These are phyloP conservation scores for Sacculina carcini DNA, from an alignment of 2,888 invertebrate genomes.

Conservation along the genomic window DNA sequence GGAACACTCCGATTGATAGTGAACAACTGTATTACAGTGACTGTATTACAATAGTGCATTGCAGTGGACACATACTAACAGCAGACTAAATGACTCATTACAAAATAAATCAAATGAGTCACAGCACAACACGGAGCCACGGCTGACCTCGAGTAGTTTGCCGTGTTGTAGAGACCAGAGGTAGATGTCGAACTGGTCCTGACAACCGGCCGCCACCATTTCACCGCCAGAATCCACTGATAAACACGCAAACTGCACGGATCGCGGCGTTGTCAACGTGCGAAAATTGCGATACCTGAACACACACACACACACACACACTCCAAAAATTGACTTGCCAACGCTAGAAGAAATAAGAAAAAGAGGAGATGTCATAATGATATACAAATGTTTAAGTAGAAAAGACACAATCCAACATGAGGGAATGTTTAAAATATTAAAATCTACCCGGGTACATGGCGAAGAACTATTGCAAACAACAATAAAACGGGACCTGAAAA, in stretches of 20 bases:
- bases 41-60: not conserved
- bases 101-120: not conserved
- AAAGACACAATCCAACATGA: no score
- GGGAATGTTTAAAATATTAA: no score
- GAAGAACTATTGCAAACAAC: no score
- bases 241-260: constrained; percentile 73
- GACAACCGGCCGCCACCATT: constrained; percentile 77
- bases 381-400: no score
- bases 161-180: constrained; percentile 90
- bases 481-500: no score
- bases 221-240: constrained; percentile 72
- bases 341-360: no score
- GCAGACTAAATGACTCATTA: not conserved
- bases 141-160: constrained; percentile 49
- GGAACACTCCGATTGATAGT: no score
- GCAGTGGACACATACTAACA: not conserved
- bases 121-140: not conserved
- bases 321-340: not conserved
- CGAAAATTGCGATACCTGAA: constrained; percentile 86
- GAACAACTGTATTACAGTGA: not conserved
- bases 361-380: no score
- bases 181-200: constrained; percentile 80
- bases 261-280: constrained; percentile 70
- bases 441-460: no score
- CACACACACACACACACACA: constrained; percentile 4